A percentile compares a stretch with the other conserved stretches of the same genome.
Evolutionary conservation across 2,888 invertebrate genomes (phyloP).

Genomic region (Nemoura dubitans): DNA sequence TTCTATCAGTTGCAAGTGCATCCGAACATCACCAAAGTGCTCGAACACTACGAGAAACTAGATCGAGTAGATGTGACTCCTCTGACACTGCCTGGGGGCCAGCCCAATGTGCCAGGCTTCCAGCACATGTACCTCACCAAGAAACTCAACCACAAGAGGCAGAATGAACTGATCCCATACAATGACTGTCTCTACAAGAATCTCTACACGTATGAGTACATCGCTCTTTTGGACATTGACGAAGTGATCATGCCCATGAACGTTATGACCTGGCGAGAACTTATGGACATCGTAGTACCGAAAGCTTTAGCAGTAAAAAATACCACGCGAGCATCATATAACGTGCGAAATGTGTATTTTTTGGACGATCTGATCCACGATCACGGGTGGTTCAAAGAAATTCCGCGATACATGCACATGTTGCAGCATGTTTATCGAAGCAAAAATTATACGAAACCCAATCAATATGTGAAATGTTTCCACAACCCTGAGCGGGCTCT

Average conservation of each 20-base stretch:
- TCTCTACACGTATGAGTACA: slow-evolving; percentile 87
- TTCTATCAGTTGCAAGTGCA: slow-evolving; percentile 90
- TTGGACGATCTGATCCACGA: slow-evolving; percentile 85
- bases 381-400: slow-evolving; percentile 81
- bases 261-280: slow-evolving; percentile 75
- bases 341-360: slow-evolving; percentile 92
- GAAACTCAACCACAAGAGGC: slow-evolving; percentile 91
- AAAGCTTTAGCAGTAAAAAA: slow-evolving; percentile 74
- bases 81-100: slow-evolving; percentile 85
- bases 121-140: slow-evolving; percentile 90
- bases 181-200: slow-evolving; percentile 96
- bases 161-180: slow-evolving; percentile 95
- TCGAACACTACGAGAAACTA: slow-evolving; percentile 69
- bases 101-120: slow-evolving; percentile 88
- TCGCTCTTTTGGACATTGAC: slow-evolving; percentile 92
- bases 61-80: slow-evolving; percentile 81
- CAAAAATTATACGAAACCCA: slow-evolving; percentile 90
- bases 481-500: slow-evolving; percentile 90
- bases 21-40: slow-evolving; percentile 87
- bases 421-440: slow-evolving; percentile 90
- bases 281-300: slow-evolving; percentile 77
- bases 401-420: slow-evolving; percentile 92
- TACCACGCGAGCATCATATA: slow-evolving; percentile 79
- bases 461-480: slow-evolving; percentile 93
- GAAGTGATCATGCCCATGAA: slow-evolving; percentile 93